Conservation (phyloP, 2,888 invertebrate species). For the Limnephilus lunatus region DNA sequence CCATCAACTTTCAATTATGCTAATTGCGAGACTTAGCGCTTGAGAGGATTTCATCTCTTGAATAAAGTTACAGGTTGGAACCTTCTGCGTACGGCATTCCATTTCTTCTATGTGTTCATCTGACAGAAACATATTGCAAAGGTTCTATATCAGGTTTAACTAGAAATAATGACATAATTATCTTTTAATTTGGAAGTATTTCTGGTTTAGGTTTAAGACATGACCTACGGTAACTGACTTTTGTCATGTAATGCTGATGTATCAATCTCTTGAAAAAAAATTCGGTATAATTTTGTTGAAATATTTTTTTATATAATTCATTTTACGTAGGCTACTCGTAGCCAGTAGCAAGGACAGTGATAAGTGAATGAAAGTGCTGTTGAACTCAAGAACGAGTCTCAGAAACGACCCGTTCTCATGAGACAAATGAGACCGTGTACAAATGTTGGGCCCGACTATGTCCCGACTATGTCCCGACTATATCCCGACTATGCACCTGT, state of each 20-base stretch:
- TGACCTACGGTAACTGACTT: neutral
- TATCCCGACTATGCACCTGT: too few species aligned
- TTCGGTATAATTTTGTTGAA: too few species aligned
- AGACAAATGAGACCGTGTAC: too few species aligned
- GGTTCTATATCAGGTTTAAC: neutral
- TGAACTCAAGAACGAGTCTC: too few species aligned
- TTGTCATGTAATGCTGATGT: neutral
- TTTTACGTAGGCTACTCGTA: too few species aligned
- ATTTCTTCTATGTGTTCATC: neutral
- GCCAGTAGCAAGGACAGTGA: too few species aligned
- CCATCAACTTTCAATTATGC: constrained; percentile 29
- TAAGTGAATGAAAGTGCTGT: too few species aligned
- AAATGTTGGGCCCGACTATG: too few species aligned
- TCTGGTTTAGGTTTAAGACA: neutral
- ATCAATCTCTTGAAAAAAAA: neutral
- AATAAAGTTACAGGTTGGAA: neutral
- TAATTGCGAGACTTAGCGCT: neutral
- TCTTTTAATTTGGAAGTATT: neutral
- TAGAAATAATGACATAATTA: neutral
- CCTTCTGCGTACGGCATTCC: neutral
- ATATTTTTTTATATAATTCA: too few species aligned
- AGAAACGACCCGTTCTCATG: too few species aligned
- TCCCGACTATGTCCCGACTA: too few species aligned
- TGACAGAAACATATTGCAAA: neutral
- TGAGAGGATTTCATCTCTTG: neutral